Evolutionary conservation across 2,797 vertebrate species (phyloP).

Genomic region (Acipenser ruthenus): DNA sequence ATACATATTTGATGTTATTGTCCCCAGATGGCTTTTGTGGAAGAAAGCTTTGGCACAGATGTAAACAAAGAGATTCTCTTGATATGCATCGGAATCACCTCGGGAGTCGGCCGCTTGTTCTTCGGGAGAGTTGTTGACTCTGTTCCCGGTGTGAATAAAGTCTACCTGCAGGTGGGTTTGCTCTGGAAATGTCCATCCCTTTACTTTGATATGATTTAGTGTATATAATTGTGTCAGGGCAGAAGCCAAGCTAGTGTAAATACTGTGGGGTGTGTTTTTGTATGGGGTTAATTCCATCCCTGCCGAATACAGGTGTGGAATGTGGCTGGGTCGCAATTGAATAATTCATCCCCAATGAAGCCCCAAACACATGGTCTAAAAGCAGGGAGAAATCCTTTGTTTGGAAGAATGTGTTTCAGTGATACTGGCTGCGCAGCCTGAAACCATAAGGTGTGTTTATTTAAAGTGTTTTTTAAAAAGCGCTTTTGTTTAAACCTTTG

Average conservation of each 20-base stretch:
- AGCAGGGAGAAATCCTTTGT: too few relatives aligned
- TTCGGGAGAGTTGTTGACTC: conserved; percentile 86
- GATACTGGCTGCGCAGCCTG: too few relatives aligned
- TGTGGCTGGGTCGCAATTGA: not conserved
- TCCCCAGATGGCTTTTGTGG: conserved; percentile 79
- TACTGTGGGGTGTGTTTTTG: too few relatives aligned
- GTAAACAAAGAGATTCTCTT: conserved; percentile 78
- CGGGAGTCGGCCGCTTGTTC: conserved; percentile 77
- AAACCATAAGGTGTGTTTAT: too few relatives aligned
- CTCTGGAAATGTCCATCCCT: too few relatives aligned
- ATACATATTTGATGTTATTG: too few relatives aligned
- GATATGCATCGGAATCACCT: conserved; percentile 87
- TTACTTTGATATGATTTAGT: not conserved
- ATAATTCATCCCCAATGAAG: not conserved
- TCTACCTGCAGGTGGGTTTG: conserved; percentile 80
- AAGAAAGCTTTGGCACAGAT: conserved; percentile 60
- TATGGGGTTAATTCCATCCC: too few relatives aligned
- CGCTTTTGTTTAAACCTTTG: too few relatives aligned
- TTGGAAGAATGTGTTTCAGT: too few relatives aligned
- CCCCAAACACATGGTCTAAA: not conserved
- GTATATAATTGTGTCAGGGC: not conserved
- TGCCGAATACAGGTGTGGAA: too few relatives aligned
- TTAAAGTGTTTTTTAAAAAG: too few relatives aligned
- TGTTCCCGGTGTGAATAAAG: conserved; percentile 79
- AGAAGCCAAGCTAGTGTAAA: too few relatives aligned